Evolutionary conservation across 2,888 invertebrate genomes (phyloP).

Genomic region (Vanessa cardui): DNA sequence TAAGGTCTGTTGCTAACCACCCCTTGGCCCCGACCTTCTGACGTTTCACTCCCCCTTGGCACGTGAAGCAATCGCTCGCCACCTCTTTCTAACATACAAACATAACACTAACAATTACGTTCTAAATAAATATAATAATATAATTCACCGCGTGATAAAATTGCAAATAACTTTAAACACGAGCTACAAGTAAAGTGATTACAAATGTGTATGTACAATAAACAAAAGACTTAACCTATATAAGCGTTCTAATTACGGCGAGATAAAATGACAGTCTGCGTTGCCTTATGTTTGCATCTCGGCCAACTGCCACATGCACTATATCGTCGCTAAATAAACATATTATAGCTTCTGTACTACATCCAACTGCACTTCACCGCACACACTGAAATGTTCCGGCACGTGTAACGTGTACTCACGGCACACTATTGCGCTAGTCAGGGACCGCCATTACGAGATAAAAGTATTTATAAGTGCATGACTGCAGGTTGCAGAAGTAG

Average conservation of each 20-base stretch:
- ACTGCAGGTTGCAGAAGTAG: slow-evolving; percentile 36
- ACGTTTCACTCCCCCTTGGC: slow-evolving; percentile 43
- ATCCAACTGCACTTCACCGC: slow-evolving; percentile 48
- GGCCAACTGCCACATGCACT: slow-evolving; percentile 45
- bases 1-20: slow-evolving; percentile 27
- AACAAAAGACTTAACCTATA: slow-evolving; percentile 21
- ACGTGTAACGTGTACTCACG: slow-evolving; percentile 54
- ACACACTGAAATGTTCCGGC: slow-evolving; percentile 49
- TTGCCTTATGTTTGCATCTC: slow-evolving; percentile 38
- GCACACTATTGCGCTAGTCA: slow-evolving; percentile 45
- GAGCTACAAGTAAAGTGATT: slow-evolving; percentile 12
- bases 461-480: slow-evolving; percentile 40
- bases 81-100: slow-evolving; percentile 37
- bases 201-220: slow-evolving; percentile 1
- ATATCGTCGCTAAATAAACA: slow-evolving; percentile 46
- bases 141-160: not conserved
- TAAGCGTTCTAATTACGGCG: slow-evolving; percentile 25
- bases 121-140: slow-evolving; percentile 1
- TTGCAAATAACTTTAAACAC: not conserved
- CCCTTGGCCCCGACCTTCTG: slow-evolving; percentile 35
- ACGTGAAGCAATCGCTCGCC: slow-evolving; percentile 43
- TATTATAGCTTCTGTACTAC: slow-evolving; percentile 40
- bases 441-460: slow-evolving; percentile 44
- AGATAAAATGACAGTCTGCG: slow-evolving; percentile 29
- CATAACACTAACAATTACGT: slow-evolving; percentile 9